Base-by-base conservation (phyloP, 2,797 vertebrate species). In the Octomys mimax region DNA sequence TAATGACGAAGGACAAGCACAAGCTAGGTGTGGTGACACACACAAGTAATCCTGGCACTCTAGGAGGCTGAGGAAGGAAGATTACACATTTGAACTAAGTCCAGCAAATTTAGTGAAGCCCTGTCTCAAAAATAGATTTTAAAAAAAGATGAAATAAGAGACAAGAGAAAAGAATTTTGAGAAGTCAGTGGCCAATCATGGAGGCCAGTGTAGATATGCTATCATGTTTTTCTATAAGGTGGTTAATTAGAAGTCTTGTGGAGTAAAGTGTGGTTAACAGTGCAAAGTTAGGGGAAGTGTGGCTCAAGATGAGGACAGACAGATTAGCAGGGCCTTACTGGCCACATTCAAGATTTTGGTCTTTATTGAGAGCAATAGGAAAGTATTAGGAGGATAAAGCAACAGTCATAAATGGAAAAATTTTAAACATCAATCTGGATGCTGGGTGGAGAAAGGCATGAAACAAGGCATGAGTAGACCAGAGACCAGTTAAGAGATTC, bases 321-420 rank as follows among this genome's bases (percentile, higher is more conserved):
- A 90, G 36, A 31, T 21, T 71, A 22, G 33, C 36, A 86, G 46
- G 39, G 46, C n/a, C 33, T 73, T 92, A 26, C 16, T 86, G 33
- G 83, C 22, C 71, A 80, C 9, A 22, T 79, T 92, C 70, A 83
- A 14, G 16, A 87, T 61, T 94, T 33, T 54, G 22, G 33, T 92
- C n/a, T 91, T 52, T 77, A 77, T 94, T 80, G 94, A 92, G 36
- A 85, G 62, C 70, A 87, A 80, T 57, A 36, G 66, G 78, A 77
- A 91, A 80, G 33, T 87, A 62, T n/a, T 79, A 66, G 26, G 28
- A 75, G 62, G 64, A 93, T 57, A 62, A 93, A 93, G 26, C 33
- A 94, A 92, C 64, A 49, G 54, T 85, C 52, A n/a, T 26, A 78
- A 86, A 24, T 71, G 39, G 2, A 89, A 94, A 92, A 57, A 52